Percentiles rank a stretch among this genome's conserved stretches.
Conservation (phyloP, 2,797 vertebrate genomes). For the Pampus argenteus region DNA sequence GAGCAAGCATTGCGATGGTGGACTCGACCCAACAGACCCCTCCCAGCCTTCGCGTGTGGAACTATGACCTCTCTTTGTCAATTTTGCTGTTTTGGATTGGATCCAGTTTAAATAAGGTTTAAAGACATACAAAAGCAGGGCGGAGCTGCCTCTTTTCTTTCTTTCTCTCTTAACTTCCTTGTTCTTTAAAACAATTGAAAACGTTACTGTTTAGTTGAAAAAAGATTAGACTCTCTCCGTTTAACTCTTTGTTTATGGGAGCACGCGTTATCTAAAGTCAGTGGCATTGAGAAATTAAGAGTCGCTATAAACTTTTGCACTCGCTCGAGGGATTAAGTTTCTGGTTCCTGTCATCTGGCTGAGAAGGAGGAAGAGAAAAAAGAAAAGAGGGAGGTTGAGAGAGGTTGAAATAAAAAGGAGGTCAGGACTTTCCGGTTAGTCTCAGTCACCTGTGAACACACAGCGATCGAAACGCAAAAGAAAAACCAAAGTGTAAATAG, state of each 20-base stretch:
- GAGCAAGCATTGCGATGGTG: neutral
- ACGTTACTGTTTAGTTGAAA: conserved; percentile 26
- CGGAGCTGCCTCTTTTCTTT: conserved; percentile 47
- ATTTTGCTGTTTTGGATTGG: conserved; percentile 57
- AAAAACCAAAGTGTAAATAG: no score
- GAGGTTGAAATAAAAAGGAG: conserved; percentile 5
- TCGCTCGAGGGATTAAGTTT: conserved; percentile 45
- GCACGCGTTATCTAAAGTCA: neutral
- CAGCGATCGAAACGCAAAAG: conserved; percentile 5
- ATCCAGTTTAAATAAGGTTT: conserved; percentile 71
- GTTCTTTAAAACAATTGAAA: conserved; percentile 52
- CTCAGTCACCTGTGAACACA: conserved; percentile 50
- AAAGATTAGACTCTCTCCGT: neutral
- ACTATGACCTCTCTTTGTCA: conserved; percentile 76
- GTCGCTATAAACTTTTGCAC: neutral
- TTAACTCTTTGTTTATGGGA: conserved; percentile 27
- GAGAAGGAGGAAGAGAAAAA: neutral
- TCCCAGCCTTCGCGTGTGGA: conserved; percentile 56
- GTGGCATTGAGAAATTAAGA: conserved; percentile 26
- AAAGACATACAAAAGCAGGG: conserved; percentile 64
- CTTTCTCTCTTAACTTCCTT: conserved; percentile 55
- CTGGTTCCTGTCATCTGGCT: conserved; percentile 43
- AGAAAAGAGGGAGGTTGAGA: neutral
- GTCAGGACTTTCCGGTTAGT: conserved; percentile 63
- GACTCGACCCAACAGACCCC: conserved; percentile 44